Base-by-base conservation (phyloP, 1,140 invertebrate species). In the Hylyphantes graminicola region DNA sequence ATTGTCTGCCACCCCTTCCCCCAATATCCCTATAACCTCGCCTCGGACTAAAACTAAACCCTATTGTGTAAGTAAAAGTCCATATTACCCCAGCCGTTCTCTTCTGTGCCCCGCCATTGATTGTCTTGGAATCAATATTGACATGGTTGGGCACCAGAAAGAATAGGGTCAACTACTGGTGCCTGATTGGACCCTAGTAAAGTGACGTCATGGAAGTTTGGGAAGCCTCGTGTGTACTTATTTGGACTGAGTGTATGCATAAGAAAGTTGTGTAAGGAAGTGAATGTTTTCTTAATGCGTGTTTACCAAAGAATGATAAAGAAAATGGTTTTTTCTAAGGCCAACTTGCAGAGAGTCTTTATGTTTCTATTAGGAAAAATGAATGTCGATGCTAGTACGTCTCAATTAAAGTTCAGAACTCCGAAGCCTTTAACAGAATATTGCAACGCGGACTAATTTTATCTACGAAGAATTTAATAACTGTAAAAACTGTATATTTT, bases 101-200 rank as follows among this genome's bases (percentile, higher is more conserved):
- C 35, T 35, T 35, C 35, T 35, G 35, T 35, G 35, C 67, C 51
- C 80, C 57, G 59, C 70, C 80, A 83, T 83, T 83, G 80, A 83
- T 83, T 83, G 80, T 17, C 61, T 65, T 0, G 17, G 72, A 83
- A 83, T 83, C 80, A 83, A 83, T 83, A 83, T 83, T 83, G 80
- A 83, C 80, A 83, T 83, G 80, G 80, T 75, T 63, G 70, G 72
- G 80, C 80, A 57, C 12, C 61, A 65, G 80, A 83, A 83, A 83
- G 80, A 83, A 83, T 83, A 83, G 72, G 80, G 80, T 83, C 80
- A 83, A 83, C 80, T 83, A 83, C 80, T 83, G 80, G 80, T 67
- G 74, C 80, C 80, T 83, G 80, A 83, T 83, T 83, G 80, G 80
- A 83, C 80, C 80, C 75, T 35, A 75, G 50, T 83, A 64, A 75